Base-by-base conservation (phyloP, 2,797 vertebrate species). In the Diceros bicornis region DNA sequence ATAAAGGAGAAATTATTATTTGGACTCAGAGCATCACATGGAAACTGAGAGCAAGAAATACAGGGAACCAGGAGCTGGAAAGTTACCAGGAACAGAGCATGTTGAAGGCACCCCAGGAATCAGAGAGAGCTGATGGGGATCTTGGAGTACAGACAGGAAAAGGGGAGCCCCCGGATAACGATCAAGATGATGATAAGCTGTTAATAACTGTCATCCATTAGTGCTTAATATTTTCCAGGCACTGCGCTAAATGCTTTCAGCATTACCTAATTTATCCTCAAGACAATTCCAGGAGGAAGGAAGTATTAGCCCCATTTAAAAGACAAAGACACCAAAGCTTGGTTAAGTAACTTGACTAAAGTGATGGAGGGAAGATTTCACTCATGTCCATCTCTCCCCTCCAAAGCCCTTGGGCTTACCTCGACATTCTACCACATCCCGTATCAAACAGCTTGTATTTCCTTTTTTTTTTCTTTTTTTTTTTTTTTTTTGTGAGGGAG, bases 341-440 rank as follows among this genome's bases (percentile, higher is more conserved):
- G n/a, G 72, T 47, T 11, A 41, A 81, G 7, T n/a, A 27, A 41
- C 20, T 41, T 84, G 41, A 69, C 10, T 52, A 50, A 34, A 57
- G 52, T 14, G 72, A 17, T 14, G 14, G 79, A 55, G 29, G 79
- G 61, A 52, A 17, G 37, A 62, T 4, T 20, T 79, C 55, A 5
- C 50, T 55, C 83, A 11, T 3, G 6, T 2, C 44, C 23, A 4
- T 25, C 25, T 11, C 44, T 72, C 66, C 34, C 52, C 23, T 27
- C 25, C 25, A 3, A n/a, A 20, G 23, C 14, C 61, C 1, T 1
- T 11, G 37, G 59, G 9, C 61, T 69, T 50, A 16, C 11, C 25
- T n/a, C 3, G 0, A 7, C 1, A 0, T 61, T 18, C 68, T 32
- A 0, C 13, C 1, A 0, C 27, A 2, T 21, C 37, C 3, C 5